These are phyloP conservation scores for Pandemis heparana DNA, from an alignment of 2,888 invertebrate genomes.

Conservation along the genomic window DNA sequence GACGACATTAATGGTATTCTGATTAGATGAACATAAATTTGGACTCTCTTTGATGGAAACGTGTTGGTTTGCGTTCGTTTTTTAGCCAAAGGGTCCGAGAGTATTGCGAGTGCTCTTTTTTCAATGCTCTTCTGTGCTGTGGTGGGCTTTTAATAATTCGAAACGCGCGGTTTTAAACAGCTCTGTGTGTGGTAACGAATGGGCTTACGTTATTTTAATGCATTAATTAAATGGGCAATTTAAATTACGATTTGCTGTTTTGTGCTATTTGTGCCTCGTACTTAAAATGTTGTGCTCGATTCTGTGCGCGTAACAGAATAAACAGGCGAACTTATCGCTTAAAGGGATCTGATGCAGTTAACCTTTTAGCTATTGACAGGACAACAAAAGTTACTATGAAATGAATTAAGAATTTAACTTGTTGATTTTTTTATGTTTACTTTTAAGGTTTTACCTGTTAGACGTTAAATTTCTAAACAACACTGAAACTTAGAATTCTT, in stretches of 20 bases:
- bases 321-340: background rate
- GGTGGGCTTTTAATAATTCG: conserved; percentile 31
- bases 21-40: conserved; percentile 71
- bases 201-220: background rate
- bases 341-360: no score
- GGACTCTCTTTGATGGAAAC: conserved; percentile 56
- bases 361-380: no score
- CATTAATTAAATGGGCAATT: background rate
- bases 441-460: no score
- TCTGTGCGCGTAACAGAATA: background rate
- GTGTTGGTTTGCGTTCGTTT: conserved; percentile 47
- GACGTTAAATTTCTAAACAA: no score
- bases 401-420: no score
- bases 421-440: no score
- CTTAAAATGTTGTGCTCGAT: background rate
- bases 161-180: conserved; percentile 24
- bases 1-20: conserved; percentile 61
- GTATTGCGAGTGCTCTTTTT: conserved; percentile 22
- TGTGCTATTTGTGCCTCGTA: background rate
- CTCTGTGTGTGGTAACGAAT: conserved; percentile 28
- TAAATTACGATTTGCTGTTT: background rate
- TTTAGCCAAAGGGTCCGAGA: conserved; percentile 45
- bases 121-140: conserved; percentile 24
- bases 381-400: no score
- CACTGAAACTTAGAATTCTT: no score